phyloP scores from a whole-genome alignment of 2,113 vertebrate genomes.

The Dunckerocampus dactyliophorus region DNA sequence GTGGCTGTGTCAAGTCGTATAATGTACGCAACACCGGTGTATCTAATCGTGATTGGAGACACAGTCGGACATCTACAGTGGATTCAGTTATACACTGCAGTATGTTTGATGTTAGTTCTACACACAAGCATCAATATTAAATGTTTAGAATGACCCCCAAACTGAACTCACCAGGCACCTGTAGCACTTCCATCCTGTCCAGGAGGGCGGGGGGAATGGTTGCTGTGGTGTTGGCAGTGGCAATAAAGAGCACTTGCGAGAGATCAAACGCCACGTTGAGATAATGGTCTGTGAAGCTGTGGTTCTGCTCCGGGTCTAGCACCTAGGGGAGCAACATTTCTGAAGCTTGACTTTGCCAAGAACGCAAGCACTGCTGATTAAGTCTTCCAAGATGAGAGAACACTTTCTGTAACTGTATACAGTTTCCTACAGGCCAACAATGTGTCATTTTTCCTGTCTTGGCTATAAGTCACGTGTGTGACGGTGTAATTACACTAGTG shows the following conservation, averaged over 20 bases:
- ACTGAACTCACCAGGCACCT: constrained; percentile 85
- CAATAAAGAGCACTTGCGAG: constrained; percentile 97
- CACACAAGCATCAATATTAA: neutral
- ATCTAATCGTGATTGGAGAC: neutral
- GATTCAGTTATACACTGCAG: neutral
- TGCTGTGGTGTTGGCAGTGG: constrained; percentile 90
- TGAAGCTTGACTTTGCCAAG: neutral
- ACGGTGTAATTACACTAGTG: too few species aligned
- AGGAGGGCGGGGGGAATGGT: constrained; percentile 90
- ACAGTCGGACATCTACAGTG: neutral
- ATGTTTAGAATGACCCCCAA: neutral
- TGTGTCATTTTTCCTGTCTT: too few species aligned
- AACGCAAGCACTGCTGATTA: neutral
- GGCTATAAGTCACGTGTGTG: too few species aligned
- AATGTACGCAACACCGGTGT: neutral
- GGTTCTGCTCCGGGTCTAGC: constrained; percentile 95
- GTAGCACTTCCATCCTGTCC: constrained; percentile 95
- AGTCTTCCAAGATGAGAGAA: neutral
- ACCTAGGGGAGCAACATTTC: constrained; percentile 70
- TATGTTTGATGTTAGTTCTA: neutral
- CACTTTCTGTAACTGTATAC: neutral
- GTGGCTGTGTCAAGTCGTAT: neutral
- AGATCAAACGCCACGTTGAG: constrained; percentile 96
- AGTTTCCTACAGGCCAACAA: neutral
- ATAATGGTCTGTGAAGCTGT: constrained; percentile 96